Evolutionary conservation across 2,888 invertebrate species (phyloP).

Genomic region (Eristalinus sepulchralis): DNA sequence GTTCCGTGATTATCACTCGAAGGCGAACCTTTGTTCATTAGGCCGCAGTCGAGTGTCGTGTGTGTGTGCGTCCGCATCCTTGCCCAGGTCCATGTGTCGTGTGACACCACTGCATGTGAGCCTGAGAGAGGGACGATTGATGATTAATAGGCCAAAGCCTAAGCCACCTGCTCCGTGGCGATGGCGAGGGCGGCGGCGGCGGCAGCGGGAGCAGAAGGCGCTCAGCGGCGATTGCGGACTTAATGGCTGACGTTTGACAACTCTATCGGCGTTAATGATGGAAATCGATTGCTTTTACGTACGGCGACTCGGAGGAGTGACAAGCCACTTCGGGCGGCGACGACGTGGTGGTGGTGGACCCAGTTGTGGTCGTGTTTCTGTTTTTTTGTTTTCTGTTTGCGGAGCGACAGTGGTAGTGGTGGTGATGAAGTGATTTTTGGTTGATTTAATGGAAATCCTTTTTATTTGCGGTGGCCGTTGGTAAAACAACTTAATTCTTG

Average conservation of each 20-base stretch:
- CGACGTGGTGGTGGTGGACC: conserved; percentile 4
- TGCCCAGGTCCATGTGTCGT: conserved; percentile 15
- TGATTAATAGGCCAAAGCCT: conserved; percentile 48
- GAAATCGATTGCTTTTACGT: conserved; percentile 65
- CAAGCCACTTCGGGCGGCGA: background rate
- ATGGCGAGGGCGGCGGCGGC: too few species aligned
- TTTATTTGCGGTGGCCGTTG: conserved; percentile 54
- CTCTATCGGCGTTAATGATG: conserved; percentile 67
- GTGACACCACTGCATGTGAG: background rate
- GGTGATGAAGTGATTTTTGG: conserved; percentile 68
- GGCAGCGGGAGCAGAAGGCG: background rate
- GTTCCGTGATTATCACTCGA: conserved; percentile 72
- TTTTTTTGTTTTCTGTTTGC: conserved; percentile 4
- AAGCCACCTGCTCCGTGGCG: conserved; percentile 11
- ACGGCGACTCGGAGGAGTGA: conserved; percentile 18
- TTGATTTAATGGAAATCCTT: conserved; percentile 68
- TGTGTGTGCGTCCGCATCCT: conserved; percentile 8
- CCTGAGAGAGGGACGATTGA: conserved; percentile 35
- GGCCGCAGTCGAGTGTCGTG: background rate
- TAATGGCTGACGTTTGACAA: conserved; percentile 70
- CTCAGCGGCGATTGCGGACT: conserved; percentile 33
- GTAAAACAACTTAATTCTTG: conserved; percentile 60
- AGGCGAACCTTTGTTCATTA: conserved; percentile 69
- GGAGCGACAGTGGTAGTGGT: background rate
- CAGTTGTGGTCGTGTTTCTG: conserved; percentile 12